These are phyloP conservation scores for Cataglyphis cursor DNA, from an alignment of 2,888 invertebrate genomes.

Conservation along the genomic window DNA sequence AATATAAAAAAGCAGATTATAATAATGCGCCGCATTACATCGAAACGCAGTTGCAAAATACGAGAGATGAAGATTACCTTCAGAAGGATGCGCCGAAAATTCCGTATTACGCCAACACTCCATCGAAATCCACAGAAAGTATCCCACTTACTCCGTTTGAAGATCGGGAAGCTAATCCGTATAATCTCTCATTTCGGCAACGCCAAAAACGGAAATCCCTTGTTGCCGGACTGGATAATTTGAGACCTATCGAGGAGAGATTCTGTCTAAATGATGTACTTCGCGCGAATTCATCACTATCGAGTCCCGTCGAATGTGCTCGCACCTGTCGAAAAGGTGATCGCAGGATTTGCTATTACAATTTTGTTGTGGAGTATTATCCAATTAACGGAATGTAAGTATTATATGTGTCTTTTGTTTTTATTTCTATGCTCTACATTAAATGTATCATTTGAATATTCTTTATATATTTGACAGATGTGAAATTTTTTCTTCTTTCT, in stretches of 20 bases:
- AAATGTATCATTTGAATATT: no score
- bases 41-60: no score
- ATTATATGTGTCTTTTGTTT: not conserved
- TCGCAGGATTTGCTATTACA: slow-evolving; percentile 86
- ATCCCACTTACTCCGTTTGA: no score
- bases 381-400: slow-evolving; percentile 53
- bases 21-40: not conserved
- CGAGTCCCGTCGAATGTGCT: slow-evolving; percentile 94
- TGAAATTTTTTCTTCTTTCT: not conserved
- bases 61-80: no score
- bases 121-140: no score
- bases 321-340: slow-evolving; percentile 93
- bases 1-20: not conserved
- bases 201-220: not conserved
- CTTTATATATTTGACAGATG: not conserved
- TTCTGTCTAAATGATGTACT: slow-evolving; percentile 35
- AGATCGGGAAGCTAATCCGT: no score
- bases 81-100: no score
- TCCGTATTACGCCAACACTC: no score
- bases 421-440: no score
- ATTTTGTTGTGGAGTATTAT: slow-evolving; percentile 76
- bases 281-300: slow-evolving; percentile 78
- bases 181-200: no score
- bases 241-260: slow-evolving; percentile 15
- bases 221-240: slow-evolving; percentile 48